Evolutionary conservation across 1,140 invertebrate genomes (phyloP), one percentile per base, ranked within the genome.

Genomic region (Drosophila arawakana): DNA sequence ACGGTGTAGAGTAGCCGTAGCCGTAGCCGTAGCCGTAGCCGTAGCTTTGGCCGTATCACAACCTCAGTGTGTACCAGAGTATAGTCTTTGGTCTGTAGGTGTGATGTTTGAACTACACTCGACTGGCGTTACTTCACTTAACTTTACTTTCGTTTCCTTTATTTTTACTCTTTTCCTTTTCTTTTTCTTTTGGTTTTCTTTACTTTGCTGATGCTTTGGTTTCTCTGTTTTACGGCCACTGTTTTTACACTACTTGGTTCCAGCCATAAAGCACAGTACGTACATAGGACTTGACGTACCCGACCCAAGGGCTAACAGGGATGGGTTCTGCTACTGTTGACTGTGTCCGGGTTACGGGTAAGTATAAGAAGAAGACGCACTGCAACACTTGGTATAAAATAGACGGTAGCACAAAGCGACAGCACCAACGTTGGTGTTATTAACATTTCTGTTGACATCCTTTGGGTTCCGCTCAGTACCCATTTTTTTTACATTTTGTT

Each of bases 71-170:
- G 76, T 63, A 60, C 55, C 47, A n/a, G 21, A 30, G 39, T 44
- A 10, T 30, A 44, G 39, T 59, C 62, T 58, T 37, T 35, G 76
- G 70, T 67, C 62, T 70, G 67, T 85, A 86, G 82, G 82, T 86
- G 82, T 86, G 67, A 86, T 86, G 76, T 86, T 86, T 86, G 82
- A 86, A 86, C 82, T 86, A 78, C 82, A 86, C 82, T 86, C 79
- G 70, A 86, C 81, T 73, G 70, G 71, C 62, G 25, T 60, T 43
- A 35, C 43, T 57, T 55, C 54, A 47, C 54, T 58, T 68, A 61
- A 57, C 44, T 46, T 13, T 57, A 18, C 25, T 55, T 65, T 30
- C 18, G 10, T 61, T 34, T 37, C n/a, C 39, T 47, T 18, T 37
- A 21, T 8, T n/a, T 49, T 49, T 25, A 39, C 50, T 67, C 10